Evolutionary conservation across 2,113 vertebrate species (phyloP), one percentile per base, ranked within the genome.

Genomic region (Irena cyanogastra): DNA sequence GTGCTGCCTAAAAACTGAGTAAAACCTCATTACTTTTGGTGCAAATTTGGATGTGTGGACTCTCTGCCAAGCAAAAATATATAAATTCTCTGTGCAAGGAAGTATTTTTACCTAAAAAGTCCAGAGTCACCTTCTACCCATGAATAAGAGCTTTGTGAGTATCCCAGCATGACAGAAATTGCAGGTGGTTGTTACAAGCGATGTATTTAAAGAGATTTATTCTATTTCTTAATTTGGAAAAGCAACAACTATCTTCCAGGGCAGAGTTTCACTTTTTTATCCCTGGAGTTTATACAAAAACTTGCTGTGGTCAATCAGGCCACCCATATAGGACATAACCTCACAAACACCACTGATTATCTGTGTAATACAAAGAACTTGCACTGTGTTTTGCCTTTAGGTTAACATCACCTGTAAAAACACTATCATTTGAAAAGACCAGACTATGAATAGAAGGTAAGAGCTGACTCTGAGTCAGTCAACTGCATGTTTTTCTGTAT

Each of bases 341-440:
- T 89, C 69, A 33, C 50, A 74, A 91, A 82, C 24, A 82, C 75
- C 64, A 54, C 52, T 2, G 18, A 60, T 92, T n/a, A 87, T 66
- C 72, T 92, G 61, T 13, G 4, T 59, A 83, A 49, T 15, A 66
- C 52, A 81, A 76, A 86, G 54, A 93, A 68, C 6, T 65, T 50
- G 22, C 1, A 7, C 8, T 63, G 24, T 70, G 23, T 59, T 96
- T 92, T 94, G 68, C 64, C 64, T 86, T 87, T 66, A n/a, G 15
- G 47, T 92, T 93, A 89, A 45, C 27, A 21, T 91, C 83, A 92
- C 39, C 83, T 96, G 80, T 78, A 66, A 91, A 91, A 93, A 71
- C 60, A 84, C 35, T 59, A 37, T 39, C 50, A 60, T 66, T 78
- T 66, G 33, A 84, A 94, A 80, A 78, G 72, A 37, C 47, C 28